These are phyloP conservation scores for Chloropsis cyanopogon DNA, from an alignment of 2,113 vertebrate genomes.

Conservation along the genomic window DNA sequence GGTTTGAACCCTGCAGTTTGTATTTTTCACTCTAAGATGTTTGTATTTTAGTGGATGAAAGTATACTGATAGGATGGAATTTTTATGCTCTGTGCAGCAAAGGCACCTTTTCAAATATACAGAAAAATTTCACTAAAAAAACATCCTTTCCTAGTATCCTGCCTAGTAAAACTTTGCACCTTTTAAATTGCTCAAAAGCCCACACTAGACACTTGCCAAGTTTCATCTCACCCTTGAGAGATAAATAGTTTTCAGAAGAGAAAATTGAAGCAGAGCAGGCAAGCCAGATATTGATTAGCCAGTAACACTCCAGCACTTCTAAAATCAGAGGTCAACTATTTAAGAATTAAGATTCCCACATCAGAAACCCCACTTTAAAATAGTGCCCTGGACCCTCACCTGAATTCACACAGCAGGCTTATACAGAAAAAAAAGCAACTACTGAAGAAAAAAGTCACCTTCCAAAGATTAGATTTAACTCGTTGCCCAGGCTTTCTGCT, in stretches of 20 bases:
- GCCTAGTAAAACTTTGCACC: not conserved
- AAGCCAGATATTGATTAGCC: slow-evolving; percentile 18
- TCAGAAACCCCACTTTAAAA: not conserved
- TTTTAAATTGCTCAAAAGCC: not conserved
- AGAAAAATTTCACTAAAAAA: not conserved
- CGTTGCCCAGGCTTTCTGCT: not conserved
- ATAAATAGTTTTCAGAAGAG: not conserved
- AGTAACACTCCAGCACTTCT: not conserved
- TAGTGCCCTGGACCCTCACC: not conserved
- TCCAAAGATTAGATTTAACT: not conserved
- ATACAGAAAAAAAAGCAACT: not conserved
- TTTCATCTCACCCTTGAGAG: slow-evolving; percentile 20
- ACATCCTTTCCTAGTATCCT: not conserved
- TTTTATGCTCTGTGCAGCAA: not conserved
- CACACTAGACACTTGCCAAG: not conserved
- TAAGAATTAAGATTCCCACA: not conserved
- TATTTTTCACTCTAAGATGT: not conserved
- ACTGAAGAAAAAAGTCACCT: not conserved
- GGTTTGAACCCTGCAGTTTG: not conserved
- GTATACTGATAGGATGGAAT: not conserved
- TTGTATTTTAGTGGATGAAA: not conserved
- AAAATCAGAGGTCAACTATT: slow-evolving; percentile 4
- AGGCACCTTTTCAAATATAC: not conserved
- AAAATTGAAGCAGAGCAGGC: not conserved
- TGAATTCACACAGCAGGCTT: not conserved